Percentiles rank a stretch among this genome's conserved stretches.
Conservation (phyloP, 2,888 invertebrate species). For the Macrophya annulata region DNA sequence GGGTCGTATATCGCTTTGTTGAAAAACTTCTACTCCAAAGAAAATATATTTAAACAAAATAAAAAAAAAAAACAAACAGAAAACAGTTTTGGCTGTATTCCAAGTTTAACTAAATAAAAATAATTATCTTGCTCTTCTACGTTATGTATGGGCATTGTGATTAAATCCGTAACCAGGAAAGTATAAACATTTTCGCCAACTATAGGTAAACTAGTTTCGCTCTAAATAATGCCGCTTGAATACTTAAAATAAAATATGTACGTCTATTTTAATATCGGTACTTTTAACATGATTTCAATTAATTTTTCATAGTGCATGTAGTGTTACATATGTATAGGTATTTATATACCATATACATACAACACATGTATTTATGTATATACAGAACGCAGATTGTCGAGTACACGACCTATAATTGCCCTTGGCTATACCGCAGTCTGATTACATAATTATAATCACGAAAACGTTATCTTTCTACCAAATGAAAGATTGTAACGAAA, state of each 20-base stretch:
- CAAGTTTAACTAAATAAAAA: too few relatives aligned
- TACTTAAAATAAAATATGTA: neutral
- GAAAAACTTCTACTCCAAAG: too few relatives aligned
- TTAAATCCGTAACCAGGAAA: neutral
- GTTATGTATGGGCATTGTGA: neutral
- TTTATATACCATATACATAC: neutral
- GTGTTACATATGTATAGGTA: too few relatives aligned
- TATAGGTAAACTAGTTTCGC: neutral
- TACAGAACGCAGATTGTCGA: neutral
- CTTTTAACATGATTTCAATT: neutral
- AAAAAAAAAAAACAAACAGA: too few relatives aligned
- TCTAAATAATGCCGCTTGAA: too few relatives aligned
- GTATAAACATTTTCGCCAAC: neutral
- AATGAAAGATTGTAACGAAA: neutral
- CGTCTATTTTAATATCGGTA: neutral
- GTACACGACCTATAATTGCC: slow-evolving; percentile 28
- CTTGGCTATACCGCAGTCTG: neutral
- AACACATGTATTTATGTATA: neutral
- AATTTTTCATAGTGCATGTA: too few relatives aligned
- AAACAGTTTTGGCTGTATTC: too few relatives aligned
- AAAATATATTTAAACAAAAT: too few relatives aligned
- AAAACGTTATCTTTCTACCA: neutral
- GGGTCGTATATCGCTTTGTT: too few relatives aligned
- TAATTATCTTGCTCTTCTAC: too few relatives aligned
- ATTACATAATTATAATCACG: slow-evolving; percentile 28